Evolutionary conservation across 1,140 invertebrate species (phyloP).

Genomic region (Aphelenchoides besseyi): DNA sequence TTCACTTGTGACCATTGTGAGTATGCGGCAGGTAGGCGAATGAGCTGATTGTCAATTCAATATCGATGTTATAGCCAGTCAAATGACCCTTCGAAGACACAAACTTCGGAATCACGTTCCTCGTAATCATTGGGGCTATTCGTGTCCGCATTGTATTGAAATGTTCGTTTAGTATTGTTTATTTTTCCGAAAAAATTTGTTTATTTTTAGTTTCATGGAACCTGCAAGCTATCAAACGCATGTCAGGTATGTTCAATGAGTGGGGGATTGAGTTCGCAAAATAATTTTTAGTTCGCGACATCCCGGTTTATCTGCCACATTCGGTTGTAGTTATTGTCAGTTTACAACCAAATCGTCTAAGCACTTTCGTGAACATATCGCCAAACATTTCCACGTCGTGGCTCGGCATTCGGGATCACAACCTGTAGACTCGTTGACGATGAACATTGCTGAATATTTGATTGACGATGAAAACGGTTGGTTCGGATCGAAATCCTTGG

Average conservation of each 20-base stretch:
- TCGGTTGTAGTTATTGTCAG: constrained; percentile 53
- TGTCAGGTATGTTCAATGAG: constrained; percentile 43
- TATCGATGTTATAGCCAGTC: constrained; percentile 56
- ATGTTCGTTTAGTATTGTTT: constrained; percentile 8
- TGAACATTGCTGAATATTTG: constrained; percentile 30
- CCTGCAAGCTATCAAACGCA: constrained; percentile 62
- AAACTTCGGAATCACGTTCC: constrained; percentile 56
- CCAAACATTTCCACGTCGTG: constrained; percentile 45
- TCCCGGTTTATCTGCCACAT: constrained; percentile 53
- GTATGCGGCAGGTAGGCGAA: constrained; percentile 54
- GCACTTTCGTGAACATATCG: constrained; percentile 55
- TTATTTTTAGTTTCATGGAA: constrained; percentile 48
- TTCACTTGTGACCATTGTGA: constrained; percentile 58
- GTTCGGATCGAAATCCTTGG: too few relatives aligned
- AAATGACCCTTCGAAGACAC: constrained; percentile 60
- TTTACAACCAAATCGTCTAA: constrained; percentile 57
- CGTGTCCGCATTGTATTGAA: constrained; percentile 58
- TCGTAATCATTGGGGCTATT: constrained; percentile 53
- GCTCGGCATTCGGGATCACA: neutral
- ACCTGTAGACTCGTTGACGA: neutral
- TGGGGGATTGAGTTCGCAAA: neutral
- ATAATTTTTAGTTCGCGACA: constrained; percentile 40
- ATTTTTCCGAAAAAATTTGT: neutral
- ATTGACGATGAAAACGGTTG: constrained; percentile 45
- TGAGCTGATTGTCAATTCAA: constrained; percentile 2